phyloP scores from a whole-genome alignment of 2,113 vertebrate species.

The Scomber japonicus region DNA sequence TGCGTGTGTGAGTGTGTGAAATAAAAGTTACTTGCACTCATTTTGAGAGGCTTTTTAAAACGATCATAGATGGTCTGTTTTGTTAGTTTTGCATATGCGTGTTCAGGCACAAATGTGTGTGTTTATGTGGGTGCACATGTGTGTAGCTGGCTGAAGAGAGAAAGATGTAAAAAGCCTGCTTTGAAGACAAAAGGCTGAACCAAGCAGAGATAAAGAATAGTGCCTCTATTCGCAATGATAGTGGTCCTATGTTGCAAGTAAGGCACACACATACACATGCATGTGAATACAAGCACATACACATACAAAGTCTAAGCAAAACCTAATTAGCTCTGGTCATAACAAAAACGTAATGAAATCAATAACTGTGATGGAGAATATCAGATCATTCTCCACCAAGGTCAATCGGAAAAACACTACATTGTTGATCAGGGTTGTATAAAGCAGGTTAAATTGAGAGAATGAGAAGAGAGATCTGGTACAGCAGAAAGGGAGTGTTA shows the following conservation, averaged over 20 bases:
- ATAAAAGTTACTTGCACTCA: slow-evolving; percentile 56
- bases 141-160: slow-evolving; percentile 24
- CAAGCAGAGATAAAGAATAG: slow-evolving; percentile 40
- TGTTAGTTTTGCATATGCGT: slow-evolving; percentile 64
- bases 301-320: background rate
- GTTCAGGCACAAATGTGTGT: slow-evolving; percentile 20
- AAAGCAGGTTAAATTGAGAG: background rate
- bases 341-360: slow-evolving; percentile 17
- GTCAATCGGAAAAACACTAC: slow-evolving; percentile 5
- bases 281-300: slow-evolving; percentile 17
- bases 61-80: slow-evolving; percentile 57
- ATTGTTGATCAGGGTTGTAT: background rate
- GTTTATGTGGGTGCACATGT: background rate
- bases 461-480: background rate
- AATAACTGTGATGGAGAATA: background rate
- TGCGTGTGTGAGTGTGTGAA: background rate
- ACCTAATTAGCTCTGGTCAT: slow-evolving; percentile 8
- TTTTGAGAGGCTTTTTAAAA: slow-evolving; percentile 60
- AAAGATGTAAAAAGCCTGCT: slow-evolving; percentile 35
- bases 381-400: background rate
- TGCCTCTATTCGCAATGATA: slow-evolving; percentile 44
- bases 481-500: background rate
- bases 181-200: slow-evolving; percentile 62
- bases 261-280: slow-evolving; percentile 7
- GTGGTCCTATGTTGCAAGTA: slow-evolving; percentile 9